Evolutionary conservation across 1,140 invertebrate genomes (phyloP), one percentile per base, ranked within the genome.

Genomic region (Bilobella aurantiaca): DNA sequence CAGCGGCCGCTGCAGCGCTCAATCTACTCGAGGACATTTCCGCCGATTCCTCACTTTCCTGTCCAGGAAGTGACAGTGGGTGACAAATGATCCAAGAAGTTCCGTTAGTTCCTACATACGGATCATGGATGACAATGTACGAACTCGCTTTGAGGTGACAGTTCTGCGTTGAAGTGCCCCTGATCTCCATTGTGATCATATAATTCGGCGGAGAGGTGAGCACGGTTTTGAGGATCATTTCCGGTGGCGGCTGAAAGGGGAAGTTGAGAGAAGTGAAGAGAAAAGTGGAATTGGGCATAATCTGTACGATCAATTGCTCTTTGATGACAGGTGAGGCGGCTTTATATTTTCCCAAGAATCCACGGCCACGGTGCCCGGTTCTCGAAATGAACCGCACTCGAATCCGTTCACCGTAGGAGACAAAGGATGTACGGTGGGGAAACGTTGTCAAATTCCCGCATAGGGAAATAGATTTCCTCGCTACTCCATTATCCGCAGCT

Each of bases 41-140:
- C 12, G 25, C 25, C 5, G 49, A 56, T 56, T 14, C 49, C 49
- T 25, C 14, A n/a, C 25, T 23, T 12, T 25, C 57, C 30, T 58
- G 12, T 58, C 23, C 21, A 14, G 3, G 28, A 37, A 23, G 12
- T 18, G 5, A 23, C 37, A 5, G 29, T 12, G 77, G 74, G 68
- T 81, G 78, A 68, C 85, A 86, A 1, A 87, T 77, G 2, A 79
- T 79, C 84, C 84, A 86, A 42, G 78, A 76, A 0, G 84, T 85
- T 16, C 85, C 85, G 75, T 86, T 86, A 59, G 77, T 76, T 65
- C 85, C 84, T 0, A 83, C 82, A 74, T 86, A 86, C 64, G 81
- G 84, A 75, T 87, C 85, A 63, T 78, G 79, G 16, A 84, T 80
- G 76, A 84, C 81, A n/a, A 85, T 78, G 64, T 75, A 5, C 75